phyloP scores from a whole-genome alignment of 1,140 invertebrate genomes.

The Oreohelix idahoensis region DNA sequence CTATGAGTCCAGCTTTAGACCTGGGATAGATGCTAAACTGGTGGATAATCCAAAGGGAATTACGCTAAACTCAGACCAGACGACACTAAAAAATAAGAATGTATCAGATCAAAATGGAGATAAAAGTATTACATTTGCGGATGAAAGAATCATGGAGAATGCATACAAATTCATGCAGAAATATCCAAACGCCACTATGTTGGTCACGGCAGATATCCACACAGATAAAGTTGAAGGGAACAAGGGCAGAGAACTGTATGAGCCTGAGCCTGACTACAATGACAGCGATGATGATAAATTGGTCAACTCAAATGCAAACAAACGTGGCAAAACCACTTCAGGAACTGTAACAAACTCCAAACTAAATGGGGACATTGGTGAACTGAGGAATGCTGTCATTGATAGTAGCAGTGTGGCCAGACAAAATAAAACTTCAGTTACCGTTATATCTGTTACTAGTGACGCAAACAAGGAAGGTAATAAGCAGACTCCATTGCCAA shows the following conservation, averaged over 20 bases:
- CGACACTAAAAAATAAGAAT: background rate
- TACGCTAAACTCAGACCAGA: background rate
- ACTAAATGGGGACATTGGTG: background rate
- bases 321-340: background rate
- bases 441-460: conserved; percentile 58
- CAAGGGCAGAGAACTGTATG: conserved; percentile 43
- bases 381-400: background rate
- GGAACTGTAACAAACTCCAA: background rate
- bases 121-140: conserved; percentile 62
- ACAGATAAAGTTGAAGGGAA: conserved; percentile 27
- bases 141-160: conserved; percentile 64
- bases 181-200: conserved; percentile 66
- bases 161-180: conserved; percentile 65
- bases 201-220: conserved; percentile 66
- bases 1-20: conserved; percentile 71
- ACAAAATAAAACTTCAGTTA: conserved; percentile 45
- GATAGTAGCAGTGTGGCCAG: background rate
- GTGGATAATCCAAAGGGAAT: conserved; percentile 40
- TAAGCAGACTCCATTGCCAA: background rate
- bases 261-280: conserved; percentile 69
- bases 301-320: conserved; percentile 6
- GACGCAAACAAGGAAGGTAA: conserved; percentile 8
- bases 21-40: conserved; percentile 62
- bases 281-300: conserved; percentile 51
- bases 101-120: background rate